These are phyloP conservation scores for Ibidorhyncha struthersii DNA, from an alignment of 2,113 vertebrate species.

Conservation along the genomic window DNA sequence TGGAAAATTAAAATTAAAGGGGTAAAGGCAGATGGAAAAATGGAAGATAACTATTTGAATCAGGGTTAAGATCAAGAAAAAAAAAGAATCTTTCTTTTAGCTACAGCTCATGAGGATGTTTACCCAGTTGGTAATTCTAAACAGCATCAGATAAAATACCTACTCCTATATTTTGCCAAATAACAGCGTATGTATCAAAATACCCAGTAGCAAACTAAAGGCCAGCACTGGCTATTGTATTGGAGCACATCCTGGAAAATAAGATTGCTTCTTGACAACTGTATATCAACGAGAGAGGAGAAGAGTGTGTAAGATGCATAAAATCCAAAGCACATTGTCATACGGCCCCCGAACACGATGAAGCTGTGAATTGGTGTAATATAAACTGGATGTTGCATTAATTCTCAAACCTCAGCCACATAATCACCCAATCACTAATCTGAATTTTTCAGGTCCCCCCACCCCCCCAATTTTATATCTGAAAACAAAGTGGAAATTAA, in stretches of 20 bases:
- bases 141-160: not conserved
- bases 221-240: not conserved
- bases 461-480: not conserved
- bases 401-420: not conserved
- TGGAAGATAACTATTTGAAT: not conserved
- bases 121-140: not conserved
- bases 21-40: not conserved
- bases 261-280: not conserved
- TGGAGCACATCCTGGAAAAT: not conserved
- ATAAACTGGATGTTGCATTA: not conserved
- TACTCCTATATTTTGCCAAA: not conserved
- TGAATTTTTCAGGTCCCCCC: not conserved
- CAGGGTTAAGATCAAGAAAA: not conserved
- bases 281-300: not conserved
- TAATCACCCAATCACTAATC: not conserved
- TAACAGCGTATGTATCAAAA: not conserved
- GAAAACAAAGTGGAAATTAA: not conserved
- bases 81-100: not conserved
- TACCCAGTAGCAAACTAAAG: not conserved
- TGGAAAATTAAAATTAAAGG: not conserved
- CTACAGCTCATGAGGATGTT: fast-evolving
- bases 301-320: not conserved
- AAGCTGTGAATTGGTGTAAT: not conserved
- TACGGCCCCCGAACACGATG: not conserved
- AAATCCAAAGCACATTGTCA: not conserved